Conservation (phyloP, 2,888 invertebrate genomes). For the Romanomermis culicivorax region DNA sequence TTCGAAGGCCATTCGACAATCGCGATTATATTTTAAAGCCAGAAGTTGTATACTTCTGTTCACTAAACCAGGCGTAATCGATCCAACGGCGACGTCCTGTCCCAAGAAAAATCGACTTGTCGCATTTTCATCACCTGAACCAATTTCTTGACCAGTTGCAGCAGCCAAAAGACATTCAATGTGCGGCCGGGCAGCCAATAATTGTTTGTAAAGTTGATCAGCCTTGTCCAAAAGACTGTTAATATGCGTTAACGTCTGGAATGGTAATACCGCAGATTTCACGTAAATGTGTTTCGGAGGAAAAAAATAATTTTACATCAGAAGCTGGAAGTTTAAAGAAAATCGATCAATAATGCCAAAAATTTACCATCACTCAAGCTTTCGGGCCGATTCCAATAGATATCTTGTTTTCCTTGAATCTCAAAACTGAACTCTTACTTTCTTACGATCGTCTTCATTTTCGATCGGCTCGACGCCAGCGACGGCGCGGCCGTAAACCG, state of each 20-base stretch:
- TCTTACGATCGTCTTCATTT: conserved; percentile 82
- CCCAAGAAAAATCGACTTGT: not conserved
- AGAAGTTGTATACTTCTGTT: conserved; percentile 30
- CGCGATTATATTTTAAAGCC: conserved; percentile 36
- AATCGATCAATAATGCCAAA: no score
- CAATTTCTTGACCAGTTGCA: conserved; percentile 62
- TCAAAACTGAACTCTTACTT: no score
- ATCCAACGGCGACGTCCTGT: not conserved
- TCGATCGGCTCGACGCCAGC: conserved; percentile 89
- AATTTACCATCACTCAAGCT: no score
- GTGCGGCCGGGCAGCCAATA: conserved; percentile 68
- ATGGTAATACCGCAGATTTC: not conserved
- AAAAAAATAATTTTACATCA: no score
- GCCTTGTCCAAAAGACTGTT: conserved; percentile 76
- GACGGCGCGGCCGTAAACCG: conserved; percentile 65
- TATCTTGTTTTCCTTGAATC: no score
- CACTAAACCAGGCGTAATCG: conserved; percentile 14
- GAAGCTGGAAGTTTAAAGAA: no score
- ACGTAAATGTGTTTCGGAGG: not conserved
- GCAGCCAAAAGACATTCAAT: conserved; percentile 61
- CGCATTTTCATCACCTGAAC: conserved; percentile 30
- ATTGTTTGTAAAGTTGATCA: conserved; percentile 70
- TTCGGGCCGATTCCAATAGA: no score
- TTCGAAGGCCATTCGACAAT: conserved; percentile 80
- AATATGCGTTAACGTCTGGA: conserved; percentile 63